These are phyloP conservation scores for Myopa tessellatipennis DNA, from an alignment of 2,888 invertebrate genomes.

Conservation along the genomic window DNA sequence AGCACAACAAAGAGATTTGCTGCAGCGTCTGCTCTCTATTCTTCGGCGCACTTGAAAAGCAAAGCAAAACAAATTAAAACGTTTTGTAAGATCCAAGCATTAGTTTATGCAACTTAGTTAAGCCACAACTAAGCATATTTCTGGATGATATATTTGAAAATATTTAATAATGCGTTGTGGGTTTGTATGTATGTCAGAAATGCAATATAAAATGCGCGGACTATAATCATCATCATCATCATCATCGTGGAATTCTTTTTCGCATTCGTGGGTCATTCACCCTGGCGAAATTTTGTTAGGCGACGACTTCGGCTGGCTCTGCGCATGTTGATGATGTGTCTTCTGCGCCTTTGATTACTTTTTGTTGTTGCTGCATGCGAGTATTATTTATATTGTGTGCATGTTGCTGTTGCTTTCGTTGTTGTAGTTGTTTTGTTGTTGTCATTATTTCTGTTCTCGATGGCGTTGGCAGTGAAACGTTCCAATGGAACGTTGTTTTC, in stretches of 20 bases:
- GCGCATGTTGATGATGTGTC: constrained; percentile 32
- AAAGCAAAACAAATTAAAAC: not conserved
- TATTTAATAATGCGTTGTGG: not conserved
- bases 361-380: constrained; percentile 45
- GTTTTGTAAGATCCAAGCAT: no score
- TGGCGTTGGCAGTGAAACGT: constrained; percentile 29
- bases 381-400: constrained; percentile 40
- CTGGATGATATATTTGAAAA: not conserved
- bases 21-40: no score
- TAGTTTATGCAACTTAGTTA: no score
- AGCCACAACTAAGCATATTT: no score
- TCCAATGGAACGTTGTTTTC: constrained; percentile 22
- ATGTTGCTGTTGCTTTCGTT: constrained; percentile 18
- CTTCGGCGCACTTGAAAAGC: no score
- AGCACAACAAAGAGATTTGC: no score
- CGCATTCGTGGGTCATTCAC: constrained; percentile 61
- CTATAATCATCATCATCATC: not conserved
- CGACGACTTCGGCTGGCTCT: constrained; percentile 46
- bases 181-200: not conserved
- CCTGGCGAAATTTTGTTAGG: constrained; percentile 62
- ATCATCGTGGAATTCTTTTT: constrained; percentile 29
- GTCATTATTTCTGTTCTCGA: constrained; percentile 41
- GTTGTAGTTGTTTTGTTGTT: constrained; percentile 16
- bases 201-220: constrained; percentile 36
- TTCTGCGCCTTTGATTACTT: constrained; percentile 29